phyloP scores from a whole-genome alignment of 2,113 vertebrate genomes.

The Myiagra hebetior region DNA sequence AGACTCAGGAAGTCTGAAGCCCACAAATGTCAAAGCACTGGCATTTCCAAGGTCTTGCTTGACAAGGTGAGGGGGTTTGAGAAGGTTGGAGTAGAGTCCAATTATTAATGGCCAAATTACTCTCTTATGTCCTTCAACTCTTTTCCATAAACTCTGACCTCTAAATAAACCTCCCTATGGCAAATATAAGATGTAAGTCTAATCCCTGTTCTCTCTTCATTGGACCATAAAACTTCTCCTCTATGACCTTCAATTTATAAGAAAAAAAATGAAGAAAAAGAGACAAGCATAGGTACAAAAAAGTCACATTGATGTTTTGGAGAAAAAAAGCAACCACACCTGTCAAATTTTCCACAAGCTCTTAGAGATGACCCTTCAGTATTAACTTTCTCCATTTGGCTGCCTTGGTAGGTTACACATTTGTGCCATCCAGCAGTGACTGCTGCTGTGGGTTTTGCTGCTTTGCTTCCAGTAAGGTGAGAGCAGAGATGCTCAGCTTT shows the following conservation, averaged over 20 bases:
- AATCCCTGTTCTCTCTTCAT: neutral
- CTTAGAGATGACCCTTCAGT: neutral
- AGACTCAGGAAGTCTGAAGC: neutral
- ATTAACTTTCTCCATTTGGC: neutral
- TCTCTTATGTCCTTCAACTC: neutral
- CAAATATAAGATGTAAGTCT: neutral
- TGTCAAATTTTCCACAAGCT: neutral
- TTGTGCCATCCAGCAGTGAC: neutral
- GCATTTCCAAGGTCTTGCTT: neutral
- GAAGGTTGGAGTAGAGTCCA: neutral
- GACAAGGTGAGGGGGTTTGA: neutral
- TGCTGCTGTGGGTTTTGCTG: neutral
- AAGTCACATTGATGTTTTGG: accelerated
- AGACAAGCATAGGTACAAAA: neutral
- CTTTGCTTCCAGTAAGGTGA: slow-evolving; percentile 4
- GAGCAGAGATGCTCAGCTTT: neutral
- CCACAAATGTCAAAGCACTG: neutral
- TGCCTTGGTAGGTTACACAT: neutral
- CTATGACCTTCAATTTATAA: neutral
- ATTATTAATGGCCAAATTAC: neutral
- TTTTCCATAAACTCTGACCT: neutral
- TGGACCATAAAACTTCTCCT: neutral
- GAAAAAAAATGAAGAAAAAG: neutral
- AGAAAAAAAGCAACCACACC: neutral
- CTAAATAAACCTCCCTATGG: neutral